phyloP scores from a whole-genome alignment of 1,140 invertebrate species.

The Polypedilum vanderplanki region DNA sequence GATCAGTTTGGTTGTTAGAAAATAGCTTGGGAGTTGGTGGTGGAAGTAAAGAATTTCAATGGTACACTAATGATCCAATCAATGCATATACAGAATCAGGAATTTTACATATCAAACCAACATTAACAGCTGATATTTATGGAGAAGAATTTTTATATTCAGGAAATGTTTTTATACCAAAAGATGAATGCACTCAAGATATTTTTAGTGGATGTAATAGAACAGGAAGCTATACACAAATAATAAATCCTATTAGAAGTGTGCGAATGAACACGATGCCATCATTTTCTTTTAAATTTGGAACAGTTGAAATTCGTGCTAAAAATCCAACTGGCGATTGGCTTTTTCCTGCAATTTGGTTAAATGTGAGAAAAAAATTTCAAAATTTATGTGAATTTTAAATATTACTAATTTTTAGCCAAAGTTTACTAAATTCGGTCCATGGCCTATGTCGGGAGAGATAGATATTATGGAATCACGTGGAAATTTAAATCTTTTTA shows the following conservation, averaged over 20 bases:
- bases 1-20: conserved; percentile 59
- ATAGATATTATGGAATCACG: conserved; percentile 52
- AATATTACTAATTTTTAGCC: conserved; percentile 43
- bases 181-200: conserved; percentile 53
- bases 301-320: conserved; percentile 60
- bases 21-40: conserved; percentile 59
- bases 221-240: conserved; percentile 43
- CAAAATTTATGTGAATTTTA: too few relatives aligned
- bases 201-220: conserved; percentile 47
- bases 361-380: too few relatives aligned
- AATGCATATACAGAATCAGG: conserved; percentile 56
- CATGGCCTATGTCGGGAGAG: conserved; percentile 52
- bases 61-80: conserved; percentile 57
- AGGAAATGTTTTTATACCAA: conserved; percentile 51
- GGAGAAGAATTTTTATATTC: conserved; percentile 51
- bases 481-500: conserved; percentile 49
- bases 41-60: conserved; percentile 59
- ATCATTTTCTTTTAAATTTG: conserved; percentile 57
- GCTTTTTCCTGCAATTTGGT: conserved; percentile 56
- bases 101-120: conserved; percentile 52
- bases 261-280: conserved; percentile 56
- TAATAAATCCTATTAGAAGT: conserved; percentile 56
- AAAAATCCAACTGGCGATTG: conserved; percentile 64
- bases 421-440: conserved; percentile 48
- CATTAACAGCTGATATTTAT: conserved; percentile 51